These are phyloP conservation scores for Lagenorhynchus albirostris DNA, from an alignment of 2,113 vertebrate genomes.

Conservation along the genomic window DNA sequence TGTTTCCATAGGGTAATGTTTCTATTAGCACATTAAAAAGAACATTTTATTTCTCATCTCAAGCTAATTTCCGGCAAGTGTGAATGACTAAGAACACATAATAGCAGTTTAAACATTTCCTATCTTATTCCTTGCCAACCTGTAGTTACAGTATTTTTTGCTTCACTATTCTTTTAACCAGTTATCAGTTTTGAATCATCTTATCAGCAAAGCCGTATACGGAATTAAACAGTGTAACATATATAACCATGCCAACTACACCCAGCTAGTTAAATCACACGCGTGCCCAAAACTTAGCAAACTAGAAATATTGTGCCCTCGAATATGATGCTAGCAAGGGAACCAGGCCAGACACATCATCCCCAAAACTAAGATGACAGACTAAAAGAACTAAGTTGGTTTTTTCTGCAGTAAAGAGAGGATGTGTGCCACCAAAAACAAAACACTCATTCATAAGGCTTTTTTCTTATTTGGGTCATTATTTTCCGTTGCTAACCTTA, in stretches of 20 bases:
- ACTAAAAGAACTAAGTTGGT: background rate
- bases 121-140: background rate
- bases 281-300: background rate
- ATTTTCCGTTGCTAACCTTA: constrained; percentile 27
- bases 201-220: background rate
- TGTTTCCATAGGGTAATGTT: background rate
- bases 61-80: constrained; percentile 28
- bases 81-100: constrained; percentile 36
- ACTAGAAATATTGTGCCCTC: background rate
- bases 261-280: constrained; percentile 32
- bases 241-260: background rate
- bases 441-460: background rate
- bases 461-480: background rate
- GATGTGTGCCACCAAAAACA: background rate
- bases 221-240: background rate
- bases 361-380: background rate
- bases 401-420: background rate
- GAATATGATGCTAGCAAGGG: background rate
- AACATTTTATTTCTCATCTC: constrained; percentile 42
- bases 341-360: background rate
- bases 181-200: constrained; percentile 26
- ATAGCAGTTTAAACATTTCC: constrained; percentile 28
- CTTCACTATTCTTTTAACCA: background rate
- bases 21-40: constrained; percentile 27
- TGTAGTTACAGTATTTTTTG: constrained; percentile 7